Base-by-base conservation (phyloP, 30 jellyfish, hydroid and myxozoan species). In the Aurelia coerulea region DNA sequence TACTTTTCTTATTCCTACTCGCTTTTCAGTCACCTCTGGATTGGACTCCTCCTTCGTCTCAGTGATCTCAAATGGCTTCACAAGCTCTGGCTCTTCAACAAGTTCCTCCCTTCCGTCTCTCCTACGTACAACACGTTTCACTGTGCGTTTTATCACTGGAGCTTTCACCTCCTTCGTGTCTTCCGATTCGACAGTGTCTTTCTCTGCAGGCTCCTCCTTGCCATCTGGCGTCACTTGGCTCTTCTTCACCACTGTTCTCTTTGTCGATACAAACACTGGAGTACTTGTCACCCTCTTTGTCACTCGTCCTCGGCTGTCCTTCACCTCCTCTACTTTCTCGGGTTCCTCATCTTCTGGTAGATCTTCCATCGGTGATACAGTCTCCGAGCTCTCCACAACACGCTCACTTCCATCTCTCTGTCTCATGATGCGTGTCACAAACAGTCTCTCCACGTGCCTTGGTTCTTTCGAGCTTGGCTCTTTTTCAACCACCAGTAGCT, bases 361-460 rank as follows among this genome's bases (percentile, higher is more conserved):
- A 13, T 74, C 68, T 46, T 84, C 92, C 85, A 85, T 6, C 16
- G 97, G 97, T 8, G 70, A 80, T 31, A 91, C 93, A 3, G 93
- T 84, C 81, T 84, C 96, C 1, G 96, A 91, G 59, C 73, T 87
- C 75, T 91, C 97, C 65, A 91, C 35, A 32, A 87, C 72, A 19
- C 79, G 88, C 64, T 87, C 97, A 54, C 70, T 79, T 73, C 98
- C 98, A 86, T 92, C 98, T 29, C 81, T 82, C 58, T 71, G 83
- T 74, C 92, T 64, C 73, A 91, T 34, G 56, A 91, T 77, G 37
- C 96, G 81, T 5, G 96, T 86, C 37, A 85, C 97, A 73, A n/a
- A 85, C 68, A 91, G 94, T 74, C 96, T 85, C 64, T 91, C 98
- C 0, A 91, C 92, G 49, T 83, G 87, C 35, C 78, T 56, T 5